Conservation (phyloP, 2,797 vertebrate genomes). For the Chaunax sp. region DNA sequence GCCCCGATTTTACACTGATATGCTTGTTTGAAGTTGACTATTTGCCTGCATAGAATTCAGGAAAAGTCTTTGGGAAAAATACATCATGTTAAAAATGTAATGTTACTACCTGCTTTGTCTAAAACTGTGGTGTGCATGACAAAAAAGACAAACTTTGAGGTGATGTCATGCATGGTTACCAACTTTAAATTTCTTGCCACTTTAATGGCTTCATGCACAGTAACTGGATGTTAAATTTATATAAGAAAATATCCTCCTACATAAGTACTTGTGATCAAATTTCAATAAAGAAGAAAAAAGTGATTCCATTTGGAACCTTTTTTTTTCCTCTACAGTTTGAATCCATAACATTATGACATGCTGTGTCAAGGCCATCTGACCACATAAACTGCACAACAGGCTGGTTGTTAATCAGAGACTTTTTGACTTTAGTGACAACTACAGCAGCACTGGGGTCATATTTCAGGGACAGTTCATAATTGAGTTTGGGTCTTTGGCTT, state of each 20-base stretch:
- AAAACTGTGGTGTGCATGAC: neutral
- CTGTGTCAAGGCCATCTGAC: slow-evolving; percentile 51
- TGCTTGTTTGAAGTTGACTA: too few relatives aligned
- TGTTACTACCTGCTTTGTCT: slow-evolving; percentile 1
- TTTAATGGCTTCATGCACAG: neutral
- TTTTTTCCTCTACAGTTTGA: neutral
- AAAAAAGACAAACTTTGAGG: neutral
- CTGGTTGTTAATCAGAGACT: slow-evolving; percentile 52
- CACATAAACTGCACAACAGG: slow-evolving; percentile 34
- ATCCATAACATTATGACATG: slow-evolving; percentile 8
- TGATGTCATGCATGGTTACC: slow-evolving; percentile 18
- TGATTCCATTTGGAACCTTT: neutral
- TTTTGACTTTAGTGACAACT: slow-evolving; percentile 48
- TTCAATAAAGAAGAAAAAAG: neutral
- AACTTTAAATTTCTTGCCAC: neutral
- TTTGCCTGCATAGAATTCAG: too few relatives aligned
- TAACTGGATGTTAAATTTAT: slow-evolving; percentile 1
- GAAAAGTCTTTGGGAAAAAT: neutral
- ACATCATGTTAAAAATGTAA: too few relatives aligned
- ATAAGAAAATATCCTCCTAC: neutral
- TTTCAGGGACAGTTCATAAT: slow-evolving; percentile 56
- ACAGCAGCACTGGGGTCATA: slow-evolving; percentile 38
- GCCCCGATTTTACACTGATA: too few relatives aligned
- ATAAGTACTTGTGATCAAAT: neutral
- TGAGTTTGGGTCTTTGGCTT: slow-evolving; percentile 54